Conservation (phyloP, 1,140 invertebrate genomes). For the Drosophila bocki region DNA sequence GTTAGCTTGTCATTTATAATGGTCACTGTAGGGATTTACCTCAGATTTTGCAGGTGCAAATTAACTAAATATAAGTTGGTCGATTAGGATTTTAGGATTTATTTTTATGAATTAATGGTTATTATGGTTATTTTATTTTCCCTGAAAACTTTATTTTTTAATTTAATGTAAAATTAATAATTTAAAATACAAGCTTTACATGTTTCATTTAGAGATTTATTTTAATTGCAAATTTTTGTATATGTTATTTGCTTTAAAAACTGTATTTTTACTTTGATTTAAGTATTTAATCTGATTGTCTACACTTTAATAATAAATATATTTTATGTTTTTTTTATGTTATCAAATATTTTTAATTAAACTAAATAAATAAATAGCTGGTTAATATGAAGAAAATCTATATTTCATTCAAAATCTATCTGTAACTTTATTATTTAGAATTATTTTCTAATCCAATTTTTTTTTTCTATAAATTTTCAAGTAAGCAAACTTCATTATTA, state of each 20-base stretch:
- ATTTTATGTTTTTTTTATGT: not conserved
- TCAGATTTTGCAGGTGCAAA: not conserved
- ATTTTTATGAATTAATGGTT: no score
- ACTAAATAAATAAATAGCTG: no score
- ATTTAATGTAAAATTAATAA: not conserved
- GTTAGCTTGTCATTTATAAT: constrained; percentile 66
- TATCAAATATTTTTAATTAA: not conserved
- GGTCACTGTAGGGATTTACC: not conserved
- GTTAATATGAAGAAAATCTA: no score
- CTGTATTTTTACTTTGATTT: no score
- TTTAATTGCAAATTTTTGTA: no score
- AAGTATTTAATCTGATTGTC: not conserved
- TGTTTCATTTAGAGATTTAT: no score
- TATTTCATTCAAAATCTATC: no score
- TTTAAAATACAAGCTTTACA: not conserved
- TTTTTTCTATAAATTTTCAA: no score
- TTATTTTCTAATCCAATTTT: no score
- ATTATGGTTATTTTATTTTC: not conserved
- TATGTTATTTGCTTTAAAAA: no score
- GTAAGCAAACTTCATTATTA: no score
- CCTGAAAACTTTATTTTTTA: not conserved
- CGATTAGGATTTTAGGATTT: not conserved
- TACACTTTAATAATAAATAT: not conserved
- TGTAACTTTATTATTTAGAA: no score
- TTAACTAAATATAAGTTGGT: not conserved